Evolutionary conservation across 2,113 vertebrate species (phyloP), one percentile per base, ranked within the genome.

Genomic region (Ochotona princeps): DNA sequence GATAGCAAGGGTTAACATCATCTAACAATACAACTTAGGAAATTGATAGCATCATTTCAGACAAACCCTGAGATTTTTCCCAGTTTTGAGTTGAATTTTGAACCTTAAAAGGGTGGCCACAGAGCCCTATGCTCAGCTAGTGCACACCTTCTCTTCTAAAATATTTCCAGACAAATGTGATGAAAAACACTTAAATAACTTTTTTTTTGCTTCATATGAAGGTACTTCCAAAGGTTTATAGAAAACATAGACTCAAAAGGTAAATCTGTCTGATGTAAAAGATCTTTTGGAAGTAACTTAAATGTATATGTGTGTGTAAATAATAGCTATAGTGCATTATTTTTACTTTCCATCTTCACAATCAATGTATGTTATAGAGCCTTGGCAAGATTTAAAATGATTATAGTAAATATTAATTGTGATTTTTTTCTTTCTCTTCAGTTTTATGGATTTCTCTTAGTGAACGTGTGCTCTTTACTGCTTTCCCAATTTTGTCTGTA

Each of bases 391-490:
- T 44, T 69, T 84, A 72, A 90, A 87, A 30, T 88, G 76, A 44
- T 69, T 82, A 30, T 79, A 69, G 14, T 85, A 94, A 89, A 57
- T 90, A 65, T 65, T 95, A 95, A 93, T 67, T 80, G 70, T 89
- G 60, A 73, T 92, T 93, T 90, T 92, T 65, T 97, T 94, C 79
- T 95, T 93, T 9, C 84, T 94, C 51, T 73, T 57, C 61, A 98
- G 98, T 90, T 61, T 72, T 94, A 7, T 98, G 97, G 98, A 98
- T 98, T 93, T 35, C 89, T 76, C 75, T 96, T 35, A 25, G 96
- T 92, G 98, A 98, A 96, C 97, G 84, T 65, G 93, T 89, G 92
- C 73, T 98, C 91, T 96, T 98, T 92, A 57, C 98, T 95, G 87
- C 70, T 23, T 91, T 97, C 91, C 69, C 97, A 81, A 82, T 97